Evolutionary conservation across 2,797 vertebrate species (phyloP).

Genomic region (Carduelis carduelis): DNA sequence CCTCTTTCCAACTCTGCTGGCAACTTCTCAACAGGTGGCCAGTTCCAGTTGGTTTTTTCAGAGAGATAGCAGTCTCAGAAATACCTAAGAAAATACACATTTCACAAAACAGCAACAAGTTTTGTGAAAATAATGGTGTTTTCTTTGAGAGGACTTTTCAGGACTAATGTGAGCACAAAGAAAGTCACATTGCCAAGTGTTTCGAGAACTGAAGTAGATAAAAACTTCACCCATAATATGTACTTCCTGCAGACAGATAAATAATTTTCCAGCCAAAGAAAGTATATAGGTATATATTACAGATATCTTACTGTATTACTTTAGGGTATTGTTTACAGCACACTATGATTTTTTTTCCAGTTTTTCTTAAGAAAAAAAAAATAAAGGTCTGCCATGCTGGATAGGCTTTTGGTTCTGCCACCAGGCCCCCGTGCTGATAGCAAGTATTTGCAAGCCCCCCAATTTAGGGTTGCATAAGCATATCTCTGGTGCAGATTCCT

Average conservation of each 20-base stretch:
- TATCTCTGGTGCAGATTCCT: not conserved
- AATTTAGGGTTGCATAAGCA: not conserved
- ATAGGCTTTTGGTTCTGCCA: not conserved
- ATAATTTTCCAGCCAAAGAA: not conserved
- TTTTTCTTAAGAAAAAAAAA: not conserved
- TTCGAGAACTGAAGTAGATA: not conserved
- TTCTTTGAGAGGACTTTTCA: not conserved
- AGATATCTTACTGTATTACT: not conserved
- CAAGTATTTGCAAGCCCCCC: not conserved
- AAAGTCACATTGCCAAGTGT: not conserved
- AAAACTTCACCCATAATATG: not conserved
- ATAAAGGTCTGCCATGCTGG: not conserved
- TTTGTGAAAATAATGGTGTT: not conserved
- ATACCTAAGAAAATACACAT: fast-evolving
- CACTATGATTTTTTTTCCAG: not conserved
- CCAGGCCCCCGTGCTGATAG: not conserved
- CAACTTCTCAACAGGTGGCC: not conserved
- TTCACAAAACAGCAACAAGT: not conserved
- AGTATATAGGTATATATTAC: not conserved
- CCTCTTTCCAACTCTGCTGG: not conserved
- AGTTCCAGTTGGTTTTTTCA: not conserved
- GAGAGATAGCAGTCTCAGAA: not conserved
- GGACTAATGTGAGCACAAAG: not conserved
- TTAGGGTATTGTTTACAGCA: not conserved
- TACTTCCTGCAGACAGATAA: not conserved